phyloP scores from a whole-genome alignment of 2,113 vertebrate species.

The Cygnus atratus region DNA sequence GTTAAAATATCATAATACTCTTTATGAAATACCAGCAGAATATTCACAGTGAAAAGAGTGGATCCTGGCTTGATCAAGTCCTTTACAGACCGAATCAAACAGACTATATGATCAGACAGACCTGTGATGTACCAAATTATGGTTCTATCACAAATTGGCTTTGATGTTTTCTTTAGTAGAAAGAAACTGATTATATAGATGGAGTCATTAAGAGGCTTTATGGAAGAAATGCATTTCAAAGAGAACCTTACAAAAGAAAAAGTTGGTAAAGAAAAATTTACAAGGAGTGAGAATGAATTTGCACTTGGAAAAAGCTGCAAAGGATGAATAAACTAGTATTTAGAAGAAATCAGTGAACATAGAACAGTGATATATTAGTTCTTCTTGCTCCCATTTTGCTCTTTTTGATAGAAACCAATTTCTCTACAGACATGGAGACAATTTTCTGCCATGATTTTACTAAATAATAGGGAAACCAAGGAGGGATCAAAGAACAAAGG shows the following conservation, averaged over 20 bases:
- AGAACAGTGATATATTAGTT: background rate
- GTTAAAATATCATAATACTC: background rate
- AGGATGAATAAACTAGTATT: background rate
- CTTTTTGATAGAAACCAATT: background rate
- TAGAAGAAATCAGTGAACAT: background rate
- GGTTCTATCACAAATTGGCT: constrained; percentile 14
- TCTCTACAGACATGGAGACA: background rate
- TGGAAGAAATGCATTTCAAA: constrained; percentile 11
- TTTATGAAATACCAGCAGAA: constrained; percentile 4
- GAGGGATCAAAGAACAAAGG: background rate
- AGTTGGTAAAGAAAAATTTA: background rate
- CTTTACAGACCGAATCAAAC: constrained; percentile 46
- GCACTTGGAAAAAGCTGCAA: background rate
- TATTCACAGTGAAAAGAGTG: background rate
- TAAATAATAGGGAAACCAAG: background rate
- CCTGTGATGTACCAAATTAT: background rate
- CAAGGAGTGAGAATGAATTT: background rate
- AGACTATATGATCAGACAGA: constrained; percentile 43
- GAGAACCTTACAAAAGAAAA: background rate
- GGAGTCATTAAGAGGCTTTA: constrained; percentile 33
- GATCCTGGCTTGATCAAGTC: constrained; percentile 33
- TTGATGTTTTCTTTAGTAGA: constrained; percentile 41
- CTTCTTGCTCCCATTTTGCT: background rate
- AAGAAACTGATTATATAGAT: constrained; percentile 10
- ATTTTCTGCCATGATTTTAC: background rate